Evolutionary conservation across 1,140 invertebrate species (phyloP).

Genomic region (Dreissena polymorpha): DNA sequence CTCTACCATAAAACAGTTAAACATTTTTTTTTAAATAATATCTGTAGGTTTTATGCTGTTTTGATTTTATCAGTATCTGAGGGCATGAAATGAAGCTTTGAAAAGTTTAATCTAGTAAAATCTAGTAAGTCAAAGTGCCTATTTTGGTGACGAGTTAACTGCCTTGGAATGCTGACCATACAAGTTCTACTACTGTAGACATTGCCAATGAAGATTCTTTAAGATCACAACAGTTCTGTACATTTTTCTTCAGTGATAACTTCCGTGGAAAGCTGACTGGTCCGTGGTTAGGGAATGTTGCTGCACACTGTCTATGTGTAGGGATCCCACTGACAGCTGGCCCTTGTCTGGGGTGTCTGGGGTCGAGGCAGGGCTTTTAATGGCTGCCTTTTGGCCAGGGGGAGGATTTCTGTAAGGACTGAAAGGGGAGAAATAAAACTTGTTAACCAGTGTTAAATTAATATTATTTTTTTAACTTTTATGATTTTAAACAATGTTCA

Average conservation of each 20-base stretch:
- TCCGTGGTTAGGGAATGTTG: constrained; percentile 29
- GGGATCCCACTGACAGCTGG: constrained; percentile 52
- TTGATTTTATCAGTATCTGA: too few relatives aligned
- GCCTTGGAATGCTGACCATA: too few relatives aligned
- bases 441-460: neutral
- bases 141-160: too few relatives aligned
- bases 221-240: too few relatives aligned
- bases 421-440: neutral
- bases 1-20: too few relatives aligned
- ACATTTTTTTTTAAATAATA: too few relatives aligned
- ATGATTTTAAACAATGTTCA: neutral
- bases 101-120: too few relatives aligned
- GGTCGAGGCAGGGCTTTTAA: constrained; percentile 10
- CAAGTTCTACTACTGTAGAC: too few relatives aligned
- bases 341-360: neutral
- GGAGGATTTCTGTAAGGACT: neutral
- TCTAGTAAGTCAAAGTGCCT: too few relatives aligned
- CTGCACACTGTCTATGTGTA: constrained; percentile 61
- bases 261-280: constrained; percentile 55
- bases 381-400: neutral
- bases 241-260: constrained; percentile 45
- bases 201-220: too few relatives aligned
- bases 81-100: too few relatives aligned
- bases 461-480: neutral
- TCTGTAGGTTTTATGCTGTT: too few relatives aligned